A percentile compares a stretch with the other conserved stretches of the same genome.
These are phyloP conservation scores for Acanthiza pusilla DNA, from an alignment of 2,797 vertebrate species.

Conservation along the genomic window DNA sequence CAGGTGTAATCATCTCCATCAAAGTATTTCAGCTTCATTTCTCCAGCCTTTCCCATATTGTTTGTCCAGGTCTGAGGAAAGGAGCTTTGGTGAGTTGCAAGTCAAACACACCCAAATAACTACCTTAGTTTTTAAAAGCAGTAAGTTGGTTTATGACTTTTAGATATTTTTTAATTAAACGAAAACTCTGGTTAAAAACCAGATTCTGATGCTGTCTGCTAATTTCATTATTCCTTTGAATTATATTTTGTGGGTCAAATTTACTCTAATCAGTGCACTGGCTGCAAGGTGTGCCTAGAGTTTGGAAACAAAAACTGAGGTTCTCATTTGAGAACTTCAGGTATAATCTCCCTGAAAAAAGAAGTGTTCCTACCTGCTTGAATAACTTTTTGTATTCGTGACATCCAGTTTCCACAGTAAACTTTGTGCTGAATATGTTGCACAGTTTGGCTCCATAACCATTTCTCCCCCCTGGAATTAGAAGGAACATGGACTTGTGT, in stretches of 20 bases:
- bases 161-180: not conserved
- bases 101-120: not conserved
- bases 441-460: constrained; percentile 98
- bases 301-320: not conserved
- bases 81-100: not conserved
- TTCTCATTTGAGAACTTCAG: not conserved
- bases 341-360: not conserved
- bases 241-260: not conserved
- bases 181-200: not conserved
- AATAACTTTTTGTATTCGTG: constrained; percentile 87
- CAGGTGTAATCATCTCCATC: constrained; percentile 92
- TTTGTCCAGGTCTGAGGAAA: constrained; percentile 87
- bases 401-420: constrained; percentile 95
- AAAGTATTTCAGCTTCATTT: constrained; percentile 82
- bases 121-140: not conserved
- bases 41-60: constrained; percentile 88
- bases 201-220: not conserved
- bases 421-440: constrained; percentile 98
- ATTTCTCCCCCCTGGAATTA: constrained; percentile 89
- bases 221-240: not conserved
- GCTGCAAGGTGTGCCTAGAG: not conserved
- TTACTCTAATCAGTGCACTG: not conserved
- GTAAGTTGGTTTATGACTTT: not conserved
- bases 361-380: constrained; percentile 82
- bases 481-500: not conserved